These are phyloP conservation scores for Drosophila tsacasi DNA, from an alignment of 1,140 invertebrate species.

Conservation along the genomic window DNA sequence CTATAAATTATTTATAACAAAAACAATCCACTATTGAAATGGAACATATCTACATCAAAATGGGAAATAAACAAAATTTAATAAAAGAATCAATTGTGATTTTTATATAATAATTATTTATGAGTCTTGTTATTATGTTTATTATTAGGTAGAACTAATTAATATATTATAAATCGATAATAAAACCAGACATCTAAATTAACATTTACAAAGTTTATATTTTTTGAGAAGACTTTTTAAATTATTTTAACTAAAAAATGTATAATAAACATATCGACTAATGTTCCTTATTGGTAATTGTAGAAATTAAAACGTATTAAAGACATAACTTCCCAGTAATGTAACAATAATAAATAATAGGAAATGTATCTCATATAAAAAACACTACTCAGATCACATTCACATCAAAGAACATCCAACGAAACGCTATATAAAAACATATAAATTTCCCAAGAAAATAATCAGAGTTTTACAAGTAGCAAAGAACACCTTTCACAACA, in stretches of 20 bases:
- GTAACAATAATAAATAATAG: not conserved
- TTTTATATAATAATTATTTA: too few relatives aligned
- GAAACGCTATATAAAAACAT: not conserved
- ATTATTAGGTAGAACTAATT: too few relatives aligned
- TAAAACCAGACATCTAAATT: too few relatives aligned
- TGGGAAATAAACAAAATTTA: too few relatives aligned
- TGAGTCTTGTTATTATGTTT: too few relatives aligned
- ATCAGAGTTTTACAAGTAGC: not conserved
- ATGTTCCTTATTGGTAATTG: not conserved
- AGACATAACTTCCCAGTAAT: not conserved
- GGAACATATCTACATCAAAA: too few relatives aligned
- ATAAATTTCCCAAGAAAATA: constrained; percentile 17
- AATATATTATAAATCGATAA: too few relatives aligned
- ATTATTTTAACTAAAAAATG: not conserved
- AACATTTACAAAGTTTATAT: too few relatives aligned
- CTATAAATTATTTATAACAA: too few relatives aligned
- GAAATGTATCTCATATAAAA: not conserved
- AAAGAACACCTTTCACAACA: constrained; percentile 13
- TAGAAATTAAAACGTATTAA: not conserved
- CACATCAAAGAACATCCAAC: not conserved
- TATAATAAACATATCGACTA: not conserved
- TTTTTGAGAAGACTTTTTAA: too few relatives aligned
- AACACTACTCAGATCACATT: not conserved
- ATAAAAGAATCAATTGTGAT: too few relatives aligned
- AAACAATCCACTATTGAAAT: too few relatives aligned